Base-by-base conservation (phyloP, 2,888 invertebrate genomes). In the Nipponacmea schrenckii region DNA sequence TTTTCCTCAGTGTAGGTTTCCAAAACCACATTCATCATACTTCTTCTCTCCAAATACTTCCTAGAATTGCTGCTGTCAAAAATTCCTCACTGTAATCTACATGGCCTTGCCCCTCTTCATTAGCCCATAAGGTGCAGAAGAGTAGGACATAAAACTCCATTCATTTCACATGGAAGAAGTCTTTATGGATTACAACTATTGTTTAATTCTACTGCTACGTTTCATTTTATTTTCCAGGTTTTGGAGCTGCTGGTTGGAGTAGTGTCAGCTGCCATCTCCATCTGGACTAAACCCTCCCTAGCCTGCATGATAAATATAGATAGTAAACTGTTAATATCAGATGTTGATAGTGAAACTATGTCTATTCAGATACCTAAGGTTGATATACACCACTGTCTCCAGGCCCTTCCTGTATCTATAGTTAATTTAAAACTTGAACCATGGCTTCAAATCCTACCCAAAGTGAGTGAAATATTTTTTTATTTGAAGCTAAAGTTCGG, bases 401-500 rank as follows among this genome's bases (percentile, higher is more conserved):
- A 71, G 20, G 69, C 72, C 20, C 70, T 84, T 8, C 74, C 75
- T n/a, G 27, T 31, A 46, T 62, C 62, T 39, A 67, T 77, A 7
- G 45, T 39, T 66, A 62, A 64, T 14, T 26, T 77, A 24, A 68
- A 74, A 20, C 64, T 63, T 27, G 81, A 81, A 56, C 83, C 82
- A 20, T 84, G 83, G 83, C 74, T 72, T 70, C 81, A 79, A 62
- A 73, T 82, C 24, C 26, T 79, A 50, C 74, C 78, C 45, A 83
- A 81, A 80, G 84, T 82, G 44, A 20, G 15, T 39, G 10, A 10
- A 39, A 10, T 39, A 39, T 39, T n/a, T n/a, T n/a, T n/a, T n/a
- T n/a, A n/a, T n/a, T n/a, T n/a, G n/a, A n/a, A n/a, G n/a, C n/a
- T n/a, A n/a, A n/a, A n/a, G n/a, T n/a, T n/a, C n/a, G n/a, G n/a